Evolutionary conservation across 2,797 vertebrate genomes (phyloP), one percentile per base, ranked within the genome.

Genomic region (Arrhamphus sclerolepis): DNA sequence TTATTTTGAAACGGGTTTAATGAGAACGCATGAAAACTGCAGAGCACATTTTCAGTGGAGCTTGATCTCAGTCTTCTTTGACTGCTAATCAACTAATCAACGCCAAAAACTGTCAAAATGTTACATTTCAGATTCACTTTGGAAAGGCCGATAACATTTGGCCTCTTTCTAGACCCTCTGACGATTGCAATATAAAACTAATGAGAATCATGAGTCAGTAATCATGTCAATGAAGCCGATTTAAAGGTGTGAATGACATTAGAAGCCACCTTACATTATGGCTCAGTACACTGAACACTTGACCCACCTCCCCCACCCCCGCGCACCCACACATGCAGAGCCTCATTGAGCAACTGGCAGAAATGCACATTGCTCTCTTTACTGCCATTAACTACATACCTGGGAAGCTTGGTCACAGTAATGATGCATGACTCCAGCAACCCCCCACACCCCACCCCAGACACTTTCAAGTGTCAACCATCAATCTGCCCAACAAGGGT

Each of bases 391-490:
- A 81, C 72, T 82, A 80, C 80, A 76, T 80, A 81, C 78, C 79
- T 85, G 85, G 54, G 70, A 70, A 80, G 77, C 81, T 81, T 76
- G 79, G 66, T 79, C 69, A 46, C 75, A 69, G 75, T 80, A 88
- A 89, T 88, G 84, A 79, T 84, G 84, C 87, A 86, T 87, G 84
- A 89, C 87, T 85, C 55, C 56, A 62, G 56, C 81, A 76, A 71
- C 78, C 83, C 72, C 73, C 24, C 52, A 59, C 75, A 76, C 63
- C 62, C 40, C 78, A 82, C 72, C 73, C 24, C 52, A 59, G 75
- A 76, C 63, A 63, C 40, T 56, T 75, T 72, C 67, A 55, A 69
- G 66, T 73, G 77, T 80, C 75, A 66, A 60, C 67, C 65, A 88
- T 83, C 80, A 78, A 80, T 87, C 80, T 77, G 53, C 43, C 66